Conservation (phyloP, 2,888 invertebrate species). For the Sisyra terminalis region DNA sequence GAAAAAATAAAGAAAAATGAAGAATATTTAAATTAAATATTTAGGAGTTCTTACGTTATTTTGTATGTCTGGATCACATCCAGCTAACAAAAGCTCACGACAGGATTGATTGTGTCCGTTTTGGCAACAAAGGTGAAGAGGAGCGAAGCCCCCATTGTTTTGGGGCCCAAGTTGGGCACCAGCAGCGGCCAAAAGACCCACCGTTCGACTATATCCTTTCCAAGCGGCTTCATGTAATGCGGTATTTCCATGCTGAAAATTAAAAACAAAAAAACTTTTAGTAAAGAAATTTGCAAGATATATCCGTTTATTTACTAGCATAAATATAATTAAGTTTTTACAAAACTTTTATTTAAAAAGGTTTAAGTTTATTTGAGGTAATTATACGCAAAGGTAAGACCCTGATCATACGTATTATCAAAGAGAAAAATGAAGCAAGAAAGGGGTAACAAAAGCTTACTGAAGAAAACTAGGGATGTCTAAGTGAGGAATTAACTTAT, state of each 20-base stretch:
- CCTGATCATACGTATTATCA: no score
- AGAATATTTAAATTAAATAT: background rate
- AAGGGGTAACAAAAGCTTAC: no score
- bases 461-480: no score
- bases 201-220: conserved; percentile 82
- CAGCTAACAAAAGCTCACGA: conserved; percentile 71
- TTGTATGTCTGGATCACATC: conserved; percentile 73
- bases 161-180: conserved; percentile 44
- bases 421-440: no score
- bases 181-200: conserved; percentile 52
- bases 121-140: conserved; percentile 90
- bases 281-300: no score
- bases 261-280: no score
- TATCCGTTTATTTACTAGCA: no score
- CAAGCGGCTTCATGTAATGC: conserved; percentile 89
- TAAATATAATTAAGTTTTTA: no score
- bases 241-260: conserved; percentile 79
- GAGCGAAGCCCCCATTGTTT: conserved; percentile 78
- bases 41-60: conserved; percentile 63
- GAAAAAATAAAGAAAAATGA: conserved; percentile 1
- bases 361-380: no score
- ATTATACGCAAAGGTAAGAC: no score
- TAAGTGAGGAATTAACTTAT: no score
- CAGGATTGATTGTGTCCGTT: conserved; percentile 94
- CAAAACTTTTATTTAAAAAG: no score